phyloP scores from a whole-genome alignment of 2,888 invertebrate genomes.

The Odontocolon sp. region DNA sequence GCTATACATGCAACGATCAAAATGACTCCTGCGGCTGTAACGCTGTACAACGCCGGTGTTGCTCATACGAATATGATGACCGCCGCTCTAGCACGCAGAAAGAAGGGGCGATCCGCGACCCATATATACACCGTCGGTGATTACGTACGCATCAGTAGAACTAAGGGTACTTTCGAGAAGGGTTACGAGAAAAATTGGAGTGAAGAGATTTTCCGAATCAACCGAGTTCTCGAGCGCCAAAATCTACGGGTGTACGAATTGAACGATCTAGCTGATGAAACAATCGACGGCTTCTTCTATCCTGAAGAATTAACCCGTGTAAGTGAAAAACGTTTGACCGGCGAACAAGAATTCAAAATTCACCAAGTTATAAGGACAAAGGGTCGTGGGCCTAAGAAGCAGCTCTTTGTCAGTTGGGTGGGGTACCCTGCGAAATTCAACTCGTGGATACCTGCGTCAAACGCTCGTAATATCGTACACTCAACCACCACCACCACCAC shows the following conservation, averaged over 20 bases:
- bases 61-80: slow-evolving; percentile 43
- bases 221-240: slow-evolving; percentile 48
- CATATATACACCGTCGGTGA: slow-evolving; percentile 21
- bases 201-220: slow-evolving; percentile 66
- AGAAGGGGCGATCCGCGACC: not conserved
- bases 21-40: too few relatives aligned
- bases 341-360: not conserved
- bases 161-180: too few relatives aligned
- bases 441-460: slow-evolving; percentile 64
- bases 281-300: slow-evolving; percentile 53
- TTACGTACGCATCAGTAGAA: too few relatives aligned
- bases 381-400: slow-evolving; percentile 11
- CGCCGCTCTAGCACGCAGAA: not conserved
- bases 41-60: slow-evolving; percentile 55
- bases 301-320: slow-evolving; percentile 27
- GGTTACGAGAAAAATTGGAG: slow-evolving; percentile 61
- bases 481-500: not conserved
- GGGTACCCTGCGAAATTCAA: slow-evolving; percentile 61
- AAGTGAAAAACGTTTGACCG: not conserved
- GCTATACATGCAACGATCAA: too few relatives aligned
- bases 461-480: not conserved
- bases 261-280: slow-evolving; percentile 35
- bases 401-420: slow-evolving; percentile 63
- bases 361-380: slow-evolving; percentile 23
- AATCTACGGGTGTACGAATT: slow-evolving; percentile 65